Evolutionary conservation across 2,797 vertebrate genomes (phyloP).

Genomic region (Anguilla anguilla): DNA sequence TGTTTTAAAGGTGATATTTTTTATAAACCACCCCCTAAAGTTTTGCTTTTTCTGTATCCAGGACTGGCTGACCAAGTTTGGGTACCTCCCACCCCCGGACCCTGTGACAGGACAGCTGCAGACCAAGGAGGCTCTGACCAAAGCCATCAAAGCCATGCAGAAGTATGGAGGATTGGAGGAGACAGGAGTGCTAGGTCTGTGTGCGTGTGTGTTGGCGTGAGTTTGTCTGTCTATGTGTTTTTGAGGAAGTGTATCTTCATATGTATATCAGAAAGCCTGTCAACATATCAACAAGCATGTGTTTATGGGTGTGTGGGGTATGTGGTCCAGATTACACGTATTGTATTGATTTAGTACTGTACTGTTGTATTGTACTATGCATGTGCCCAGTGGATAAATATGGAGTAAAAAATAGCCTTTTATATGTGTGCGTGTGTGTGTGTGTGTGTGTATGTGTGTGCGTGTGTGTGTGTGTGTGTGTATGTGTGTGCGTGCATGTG

Average conservation of each 20-base stretch:
- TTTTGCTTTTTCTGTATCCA: constrained; percentile 52
- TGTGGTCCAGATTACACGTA: background rate
- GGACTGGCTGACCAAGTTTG: constrained; percentile 96
- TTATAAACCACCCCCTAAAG: background rate
- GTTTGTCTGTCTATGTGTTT: background rate
- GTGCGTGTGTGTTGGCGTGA: background rate
- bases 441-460: background rate
- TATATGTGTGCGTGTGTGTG: constrained; percentile 24
- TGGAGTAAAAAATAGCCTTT: too few species aligned
- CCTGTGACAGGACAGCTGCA: constrained; percentile 85
- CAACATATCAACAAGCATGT: background rate
- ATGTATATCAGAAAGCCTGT: background rate
- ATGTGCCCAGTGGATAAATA: background rate
- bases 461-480: constrained; percentile 25
- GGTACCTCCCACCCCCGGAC: constrained; percentile 89
- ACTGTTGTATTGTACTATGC: background rate
- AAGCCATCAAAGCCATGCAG: constrained; percentile 74
- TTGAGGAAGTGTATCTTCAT: background rate
- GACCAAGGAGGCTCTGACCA: constrained; percentile 59
- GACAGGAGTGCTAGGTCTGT: constrained; percentile 71
- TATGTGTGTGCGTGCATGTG: constrained; percentile 21
- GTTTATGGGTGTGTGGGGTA: background rate
- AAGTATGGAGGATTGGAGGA: constrained; percentile 73
- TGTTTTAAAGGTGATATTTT: background rate
- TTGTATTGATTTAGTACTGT: background rate